Base-by-base conservation (phyloP, 37 sponge, comb jelly and placozoan genomes). In the Dysidea cf. avara region DNA sequence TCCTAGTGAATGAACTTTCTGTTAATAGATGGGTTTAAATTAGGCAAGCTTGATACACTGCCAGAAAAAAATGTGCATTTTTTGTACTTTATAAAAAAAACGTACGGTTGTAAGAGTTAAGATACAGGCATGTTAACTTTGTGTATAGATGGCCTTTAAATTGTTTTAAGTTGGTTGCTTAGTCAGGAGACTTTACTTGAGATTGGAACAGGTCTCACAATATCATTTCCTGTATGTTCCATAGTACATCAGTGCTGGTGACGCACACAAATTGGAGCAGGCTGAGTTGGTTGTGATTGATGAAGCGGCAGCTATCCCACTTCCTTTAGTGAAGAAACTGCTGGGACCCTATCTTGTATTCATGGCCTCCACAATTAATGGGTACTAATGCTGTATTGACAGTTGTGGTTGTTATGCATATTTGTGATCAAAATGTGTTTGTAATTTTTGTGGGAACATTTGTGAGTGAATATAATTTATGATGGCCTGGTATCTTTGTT, bases 221-320 rank as follows among this genome's bases (percentile, higher is more conserved):
- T 36, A 21, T 63, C n/a, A n/a, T n/a, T n/a, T n/a, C n/a, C n/a
- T n/a, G n/a, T n/a, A n/a, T n/a, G n/a, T n/a, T n/a, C n/a, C n/a
- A n/a, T n/a, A 97, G 90, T 97, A 97, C 84, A 94, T 97, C 53
- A 82, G 82, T 53, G 95, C 99, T 7, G 70, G 76, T 29, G 99
- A 97, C 51, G 62, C 75, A 1, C 85, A 81, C 58, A 87, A 91
- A 38, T 79, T 97, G 48, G 83, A 68, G 24, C 99, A 97, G 31
- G 99, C 99, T n/a, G 99, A 97, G 66, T 77, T 97, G 47, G 80
- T 97, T 18, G 84, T 81, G 20, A 91, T 97, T 34, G 99, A 97
- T 46, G 99, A 97, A 49, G 99, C 99, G 2, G 99, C 95, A 7
- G 99, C 99, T 56, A 97, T 97, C 30, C 99, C 99, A 30, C 92